Evolutionary conservation across 2,113 vertebrate genomes (phyloP).

Genomic region (Sisor rabdophorus): DNA sequence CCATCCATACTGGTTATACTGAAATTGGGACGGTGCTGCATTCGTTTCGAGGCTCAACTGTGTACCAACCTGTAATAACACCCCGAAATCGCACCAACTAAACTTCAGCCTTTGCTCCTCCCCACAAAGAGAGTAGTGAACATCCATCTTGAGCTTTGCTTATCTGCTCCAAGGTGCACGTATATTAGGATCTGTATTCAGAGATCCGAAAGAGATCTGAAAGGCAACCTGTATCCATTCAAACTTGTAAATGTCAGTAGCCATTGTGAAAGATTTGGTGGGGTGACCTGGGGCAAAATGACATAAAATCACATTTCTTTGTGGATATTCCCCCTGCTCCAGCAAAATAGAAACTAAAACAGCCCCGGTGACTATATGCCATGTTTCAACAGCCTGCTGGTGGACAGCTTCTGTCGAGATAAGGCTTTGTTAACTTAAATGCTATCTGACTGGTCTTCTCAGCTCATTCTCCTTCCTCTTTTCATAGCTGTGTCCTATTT

Average conservation of each 20-base stretch:
- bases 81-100: too few species aligned
- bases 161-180: background rate
- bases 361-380: slow-evolving; percentile 30
- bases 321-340: slow-evolving; percentile 19
- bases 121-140: too few species aligned
- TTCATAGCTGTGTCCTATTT: slow-evolving; percentile 9
- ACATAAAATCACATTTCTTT: slow-evolving; percentile 29
- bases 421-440: slow-evolving; percentile 35
- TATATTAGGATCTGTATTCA: background rate
- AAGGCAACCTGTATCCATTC: background rate
- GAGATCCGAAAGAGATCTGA: background rate
- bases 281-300: background rate
- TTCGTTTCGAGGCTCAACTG: too few species aligned
- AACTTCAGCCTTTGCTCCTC: too few species aligned
- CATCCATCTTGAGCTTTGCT: background rate
- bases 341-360: slow-evolving; percentile 36
- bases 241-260: slow-evolving; percentile 27
- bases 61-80: too few species aligned
- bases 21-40: too few species aligned
- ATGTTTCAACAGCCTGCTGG: slow-evolving; percentile 43
- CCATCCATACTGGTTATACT: background rate
- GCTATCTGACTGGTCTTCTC: slow-evolving; percentile 34
- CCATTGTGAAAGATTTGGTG: slow-evolving; percentile 20
- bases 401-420: slow-evolving; percentile 54
- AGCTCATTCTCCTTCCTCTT: slow-evolving; percentile 14